These are phyloP conservation scores for Hippocampus abdominalis DNA, from an alignment of 2,113 vertebrate species.

Conservation along the genomic window DNA sequence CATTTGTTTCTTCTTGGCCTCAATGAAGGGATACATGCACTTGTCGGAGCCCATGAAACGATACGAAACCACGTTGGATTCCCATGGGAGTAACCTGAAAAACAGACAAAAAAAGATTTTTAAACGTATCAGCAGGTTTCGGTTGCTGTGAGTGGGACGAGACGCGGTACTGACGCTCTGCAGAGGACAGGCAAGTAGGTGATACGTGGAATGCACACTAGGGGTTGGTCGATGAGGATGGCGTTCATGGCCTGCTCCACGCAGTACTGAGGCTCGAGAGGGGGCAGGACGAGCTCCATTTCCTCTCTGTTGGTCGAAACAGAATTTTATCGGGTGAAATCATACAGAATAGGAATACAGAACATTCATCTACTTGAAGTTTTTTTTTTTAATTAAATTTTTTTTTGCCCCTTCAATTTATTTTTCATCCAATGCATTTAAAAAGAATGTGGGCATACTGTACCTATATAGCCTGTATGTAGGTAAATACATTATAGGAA, in stretches of 20 bases:
- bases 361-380: too few relatives aligned
- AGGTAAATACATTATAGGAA: neutral
- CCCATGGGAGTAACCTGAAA: constrained; percentile 66
- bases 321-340: neutral
- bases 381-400: too few relatives aligned
- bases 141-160: neutral
- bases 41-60: constrained; percentile 64
- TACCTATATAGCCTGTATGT: neutral
- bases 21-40: constrained; percentile 66
- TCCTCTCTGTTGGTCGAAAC: constrained; percentile 47
- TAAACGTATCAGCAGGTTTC: neutral
- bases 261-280: constrained; percentile 58
- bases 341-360: neutral
- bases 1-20: constrained; percentile 36
- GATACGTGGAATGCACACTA: constrained; percentile 57
- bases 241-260: constrained; percentile 65
- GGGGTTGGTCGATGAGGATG: constrained; percentile 59
- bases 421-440: too few relatives aligned
- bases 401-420: too few relatives aligned
- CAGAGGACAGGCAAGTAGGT: constrained; percentile 55
- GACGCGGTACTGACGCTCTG: constrained; percentile 45
- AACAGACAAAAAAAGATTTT: neutral
- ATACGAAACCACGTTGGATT: constrained; percentile 56
- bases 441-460: too few relatives aligned
- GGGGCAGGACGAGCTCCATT: constrained; percentile 43